These are phyloP conservation scores for Loxodonta africana DNA, from an alignment of 2,113 vertebrate genomes.

Conservation along the genomic window DNA sequence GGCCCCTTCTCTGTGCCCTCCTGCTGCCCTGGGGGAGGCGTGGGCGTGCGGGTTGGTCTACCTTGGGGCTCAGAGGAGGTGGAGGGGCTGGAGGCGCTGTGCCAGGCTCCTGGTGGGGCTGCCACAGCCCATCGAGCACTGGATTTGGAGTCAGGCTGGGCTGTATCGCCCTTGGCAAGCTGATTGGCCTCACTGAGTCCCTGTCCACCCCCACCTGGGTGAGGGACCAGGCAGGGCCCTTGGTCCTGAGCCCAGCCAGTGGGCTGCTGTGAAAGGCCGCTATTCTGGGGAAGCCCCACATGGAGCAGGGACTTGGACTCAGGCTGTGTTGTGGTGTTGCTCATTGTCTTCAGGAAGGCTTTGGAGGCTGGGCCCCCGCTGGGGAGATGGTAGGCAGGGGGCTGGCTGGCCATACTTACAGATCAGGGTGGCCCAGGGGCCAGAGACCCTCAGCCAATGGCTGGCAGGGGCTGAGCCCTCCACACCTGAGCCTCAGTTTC, in stretches of 20 bases:
- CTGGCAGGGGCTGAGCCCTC: background rate
- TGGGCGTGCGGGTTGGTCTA: background rate
- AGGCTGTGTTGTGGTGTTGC: too few species aligned
- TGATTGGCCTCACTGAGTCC: background rate
- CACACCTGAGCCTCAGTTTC: background rate
- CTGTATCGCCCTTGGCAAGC: too few species aligned
- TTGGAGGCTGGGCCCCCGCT: too few species aligned
- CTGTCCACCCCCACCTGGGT: too few species aligned
- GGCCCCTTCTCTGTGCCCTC: slow-evolving; percentile 10
- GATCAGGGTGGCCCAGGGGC: too few species aligned
- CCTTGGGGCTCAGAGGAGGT: background rate
- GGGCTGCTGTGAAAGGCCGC: too few species aligned
- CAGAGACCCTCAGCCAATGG: background rate
- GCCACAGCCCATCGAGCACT: fast-evolving
- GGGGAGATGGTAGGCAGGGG: background rate
- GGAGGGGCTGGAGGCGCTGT: background rate
- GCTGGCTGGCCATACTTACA: fast-evolving
- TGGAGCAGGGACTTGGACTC: too few species aligned
- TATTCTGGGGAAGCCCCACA: too few species aligned
- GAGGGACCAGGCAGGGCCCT: too few species aligned
- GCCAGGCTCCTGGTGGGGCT: background rate
- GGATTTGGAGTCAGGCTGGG: background rate
- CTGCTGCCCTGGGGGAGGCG: background rate
- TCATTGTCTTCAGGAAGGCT: too few species aligned
- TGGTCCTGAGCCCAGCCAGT: too few species aligned